These are phyloP conservation scores for Bombus superbus DNA, from an alignment of 1,140 invertebrate species.

Conservation along the genomic window DNA sequence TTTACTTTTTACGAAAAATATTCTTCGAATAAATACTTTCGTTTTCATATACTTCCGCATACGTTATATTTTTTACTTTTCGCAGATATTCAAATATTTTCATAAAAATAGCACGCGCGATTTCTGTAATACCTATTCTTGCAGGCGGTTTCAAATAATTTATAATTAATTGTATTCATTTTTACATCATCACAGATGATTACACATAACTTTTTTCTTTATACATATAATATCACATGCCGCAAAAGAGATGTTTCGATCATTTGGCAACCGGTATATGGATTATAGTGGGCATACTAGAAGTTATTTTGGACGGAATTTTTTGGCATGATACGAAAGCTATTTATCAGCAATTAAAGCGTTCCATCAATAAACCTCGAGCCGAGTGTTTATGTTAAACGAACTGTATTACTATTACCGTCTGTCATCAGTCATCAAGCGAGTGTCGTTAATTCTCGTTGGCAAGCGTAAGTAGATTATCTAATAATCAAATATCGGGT, in stretches of 20 bases:
- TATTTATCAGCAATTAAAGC: slow-evolving; percentile 48
- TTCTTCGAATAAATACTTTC: no score
- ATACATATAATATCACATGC: not conserved
- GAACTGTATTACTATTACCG: slow-evolving; percentile 7
- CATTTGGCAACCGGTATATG: slow-evolving; percentile 23
- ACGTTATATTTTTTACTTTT: not conserved
- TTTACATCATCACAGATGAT: not conserved
- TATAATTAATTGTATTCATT: not conserved
- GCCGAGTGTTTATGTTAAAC: not conserved
- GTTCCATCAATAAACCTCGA: slow-evolving; percentile 27
- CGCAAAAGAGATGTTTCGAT: not conserved
- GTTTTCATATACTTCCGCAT: no score
- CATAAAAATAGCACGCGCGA: no score
- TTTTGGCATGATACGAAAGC: slow-evolving; percentile 44
- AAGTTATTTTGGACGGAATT: slow-evolving; percentile 33
- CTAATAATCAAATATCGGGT: not conserved
- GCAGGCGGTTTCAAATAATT: no score
- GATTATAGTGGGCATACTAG: not conserved
- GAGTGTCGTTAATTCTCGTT: slow-evolving; percentile 8
- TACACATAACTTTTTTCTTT: not conserved
- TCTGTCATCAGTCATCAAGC: slow-evolving; percentile 1
- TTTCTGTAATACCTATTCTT: no score
- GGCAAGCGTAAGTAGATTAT: not conserved
- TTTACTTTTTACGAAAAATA: no score
- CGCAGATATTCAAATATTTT: not conserved